Percentiles rank a stretch among this genome's conserved stretches.
These are phyloP conservation scores for Toxostoma redivivum DNA, from an alignment of 2,113 vertebrate species.

Conservation along the genomic window DNA sequence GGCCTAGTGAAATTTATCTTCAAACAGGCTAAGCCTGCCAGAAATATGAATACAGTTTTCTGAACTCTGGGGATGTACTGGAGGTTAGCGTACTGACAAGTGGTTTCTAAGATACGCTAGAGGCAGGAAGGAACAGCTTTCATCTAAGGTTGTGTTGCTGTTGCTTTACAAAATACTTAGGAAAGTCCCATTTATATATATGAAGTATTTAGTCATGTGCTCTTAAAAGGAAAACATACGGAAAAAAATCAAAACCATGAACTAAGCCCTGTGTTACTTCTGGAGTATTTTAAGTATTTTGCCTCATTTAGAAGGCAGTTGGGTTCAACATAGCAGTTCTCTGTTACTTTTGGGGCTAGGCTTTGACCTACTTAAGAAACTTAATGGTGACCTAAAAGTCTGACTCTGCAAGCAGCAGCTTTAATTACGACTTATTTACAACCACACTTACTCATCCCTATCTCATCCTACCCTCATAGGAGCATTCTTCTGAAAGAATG, in stretches of 20 bases:
- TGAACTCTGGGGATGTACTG: not conserved
- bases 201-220: not conserved
- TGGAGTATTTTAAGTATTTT: not conserved
- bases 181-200: not conserved
- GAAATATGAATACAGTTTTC: not conserved
- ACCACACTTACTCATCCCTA: not conserved
- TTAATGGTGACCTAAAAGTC: not conserved
- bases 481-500: not conserved
- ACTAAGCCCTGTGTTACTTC: not conserved
- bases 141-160: not conserved
- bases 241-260: not conserved
- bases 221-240: not conserved
- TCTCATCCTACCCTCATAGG: not conserved
- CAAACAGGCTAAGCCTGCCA: not conserved
- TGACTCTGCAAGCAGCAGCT: not conserved
- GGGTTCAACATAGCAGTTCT: not conserved
- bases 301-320: not conserved
- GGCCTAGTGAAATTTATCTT: not conserved
- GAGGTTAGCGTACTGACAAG: not conserved
- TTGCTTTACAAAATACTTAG: not conserved
- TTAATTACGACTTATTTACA: not conserved
- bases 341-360: not conserved
- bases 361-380: not conserved
- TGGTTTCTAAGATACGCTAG: not conserved
- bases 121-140: not conserved